Evolutionary conservation across 2,113 vertebrate species (phyloP).

Genomic region (Trichomycterus rosablanca): DNA sequence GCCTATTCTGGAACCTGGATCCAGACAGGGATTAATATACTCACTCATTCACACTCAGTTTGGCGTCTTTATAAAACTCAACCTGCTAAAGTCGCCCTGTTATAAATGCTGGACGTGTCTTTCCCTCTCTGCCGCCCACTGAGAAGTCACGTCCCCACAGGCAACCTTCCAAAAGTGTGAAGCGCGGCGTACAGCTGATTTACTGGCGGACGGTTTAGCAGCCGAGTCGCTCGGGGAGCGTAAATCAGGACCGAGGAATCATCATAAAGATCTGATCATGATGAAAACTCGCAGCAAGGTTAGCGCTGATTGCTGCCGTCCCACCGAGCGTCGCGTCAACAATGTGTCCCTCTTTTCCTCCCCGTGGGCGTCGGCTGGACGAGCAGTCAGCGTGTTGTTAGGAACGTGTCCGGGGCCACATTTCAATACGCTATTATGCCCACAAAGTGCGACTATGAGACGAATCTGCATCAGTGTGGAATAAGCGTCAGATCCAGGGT

Average conservation of each 20-base stretch:
- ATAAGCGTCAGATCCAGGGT: too few species aligned
- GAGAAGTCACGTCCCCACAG: conserved; percentile 3
- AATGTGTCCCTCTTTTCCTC: background rate
- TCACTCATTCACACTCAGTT: too few species aligned
- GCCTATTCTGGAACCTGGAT: too few species aligned
- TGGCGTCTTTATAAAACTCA: too few species aligned
- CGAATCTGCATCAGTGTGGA: too few species aligned
- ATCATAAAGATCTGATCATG: conserved; percentile 19
- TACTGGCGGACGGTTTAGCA: conserved; percentile 3
- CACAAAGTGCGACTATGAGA: too few species aligned
- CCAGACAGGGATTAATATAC: too few species aligned
- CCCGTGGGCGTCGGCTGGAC: too few species aligned
- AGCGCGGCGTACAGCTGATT: conserved; percentile 10
- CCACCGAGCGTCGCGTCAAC: conserved; percentile 1
- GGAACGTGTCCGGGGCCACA: too few species aligned
- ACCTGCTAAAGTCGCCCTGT: too few species aligned
- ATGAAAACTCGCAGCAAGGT: conserved; percentile 29
- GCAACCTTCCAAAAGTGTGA: conserved; percentile 14
- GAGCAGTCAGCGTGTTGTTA: too few species aligned
- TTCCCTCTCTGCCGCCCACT: background rate
- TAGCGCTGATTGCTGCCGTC: conserved; percentile 22
- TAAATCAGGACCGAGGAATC: conserved; percentile 23
- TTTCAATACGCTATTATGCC: too few species aligned
- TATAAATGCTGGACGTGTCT: background rate
- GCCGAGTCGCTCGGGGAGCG: background rate